Conservation (phyloP, 2,797 vertebrate genomes). For the Gorsachius magnificus region DNA sequence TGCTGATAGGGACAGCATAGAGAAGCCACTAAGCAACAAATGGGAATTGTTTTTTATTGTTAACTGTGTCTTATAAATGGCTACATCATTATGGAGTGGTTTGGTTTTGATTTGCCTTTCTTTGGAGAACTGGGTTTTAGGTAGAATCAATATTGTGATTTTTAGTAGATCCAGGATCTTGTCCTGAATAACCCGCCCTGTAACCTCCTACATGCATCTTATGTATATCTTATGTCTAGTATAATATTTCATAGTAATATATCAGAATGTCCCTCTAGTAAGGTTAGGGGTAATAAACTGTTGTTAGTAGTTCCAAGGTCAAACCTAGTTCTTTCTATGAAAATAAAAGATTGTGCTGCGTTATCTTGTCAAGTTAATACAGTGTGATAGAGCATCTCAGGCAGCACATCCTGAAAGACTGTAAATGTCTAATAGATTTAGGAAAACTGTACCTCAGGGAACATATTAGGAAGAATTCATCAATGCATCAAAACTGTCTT, state of each 20-base stretch:
- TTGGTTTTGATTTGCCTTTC: background rate
- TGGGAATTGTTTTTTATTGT: background rate
- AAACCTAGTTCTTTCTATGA: slow-evolving; percentile 63
- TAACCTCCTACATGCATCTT: background rate
- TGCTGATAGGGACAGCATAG: background rate
- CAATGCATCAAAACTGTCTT: slow-evolving; percentile 76
- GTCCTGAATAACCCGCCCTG: background rate
- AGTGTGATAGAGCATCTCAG: slow-evolving; percentile 74
- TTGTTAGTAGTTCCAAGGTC: slow-evolving; percentile 76
- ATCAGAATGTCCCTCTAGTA: background rate
- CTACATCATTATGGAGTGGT: background rate
- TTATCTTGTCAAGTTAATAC: slow-evolving; percentile 76
- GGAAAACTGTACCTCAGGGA: slow-evolving; percentile 74
- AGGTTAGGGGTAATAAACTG: slow-evolving; percentile 56
- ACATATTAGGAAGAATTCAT: slow-evolving; percentile 62
- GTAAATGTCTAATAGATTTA: slow-evolving; percentile 78
- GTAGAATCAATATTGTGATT: background rate
- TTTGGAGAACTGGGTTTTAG: background rate
- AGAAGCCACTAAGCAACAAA: background rate
- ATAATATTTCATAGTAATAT: background rate
- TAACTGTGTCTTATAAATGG: background rate
- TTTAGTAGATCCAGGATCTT: background rate
- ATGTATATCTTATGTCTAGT: background rate
- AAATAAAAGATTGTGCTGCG: slow-evolving; percentile 67
- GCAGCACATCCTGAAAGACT: slow-evolving; percentile 69